Conservation (phyloP, 2,888 invertebrate genomes). For the Aplocera efformata region DNA sequence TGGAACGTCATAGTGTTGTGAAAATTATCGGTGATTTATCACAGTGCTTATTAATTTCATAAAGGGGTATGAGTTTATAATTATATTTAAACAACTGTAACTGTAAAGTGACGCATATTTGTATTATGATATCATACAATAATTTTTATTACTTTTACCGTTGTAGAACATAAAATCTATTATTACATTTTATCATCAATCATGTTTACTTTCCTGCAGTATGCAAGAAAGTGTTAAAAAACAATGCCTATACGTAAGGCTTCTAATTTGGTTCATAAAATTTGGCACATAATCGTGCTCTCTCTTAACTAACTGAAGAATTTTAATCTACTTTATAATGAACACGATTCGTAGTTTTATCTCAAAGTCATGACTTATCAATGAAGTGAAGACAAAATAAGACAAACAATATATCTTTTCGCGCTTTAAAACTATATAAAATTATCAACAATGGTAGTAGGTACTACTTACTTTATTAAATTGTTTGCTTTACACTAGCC, state of each 20-base stretch:
- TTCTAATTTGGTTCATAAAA: too few relatives aligned
- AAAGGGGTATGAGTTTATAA: conserved; percentile 51
- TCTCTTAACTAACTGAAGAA: conserved; percentile 2
- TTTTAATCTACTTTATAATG: conserved; percentile 6
- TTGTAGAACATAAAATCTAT: conserved; percentile 12
- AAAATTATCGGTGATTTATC: conserved; percentile 28
- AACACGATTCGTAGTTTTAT: conserved; percentile 23
- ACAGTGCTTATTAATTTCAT: conserved; percentile 27
- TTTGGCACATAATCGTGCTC: too few relatives aligned
- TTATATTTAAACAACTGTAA: conserved; percentile 55
- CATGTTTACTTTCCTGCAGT: conserved; percentile 13
- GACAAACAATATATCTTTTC: too few relatives aligned
- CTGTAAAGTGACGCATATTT: conserved; percentile 34
- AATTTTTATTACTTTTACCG: conserved; percentile 20
- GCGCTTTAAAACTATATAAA: too few relatives aligned
- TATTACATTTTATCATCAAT: conserved; percentile 8
- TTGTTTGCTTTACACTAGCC: too few relatives aligned
- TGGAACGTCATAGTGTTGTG: conserved; percentile 41
- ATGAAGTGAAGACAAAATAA: conserved; percentile 16
- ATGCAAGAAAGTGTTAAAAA: conserved; percentile 18
- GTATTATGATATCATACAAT: too few relatives aligned
- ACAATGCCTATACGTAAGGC: too few relatives aligned
- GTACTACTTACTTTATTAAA: too few relatives aligned
- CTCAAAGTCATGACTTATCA: conserved; percentile 26
- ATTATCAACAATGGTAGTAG: too few relatives aligned